phyloP scores from a whole-genome alignment of 1,140 invertebrate species.

The Paramacrobiotus metropolitanus region DNA sequence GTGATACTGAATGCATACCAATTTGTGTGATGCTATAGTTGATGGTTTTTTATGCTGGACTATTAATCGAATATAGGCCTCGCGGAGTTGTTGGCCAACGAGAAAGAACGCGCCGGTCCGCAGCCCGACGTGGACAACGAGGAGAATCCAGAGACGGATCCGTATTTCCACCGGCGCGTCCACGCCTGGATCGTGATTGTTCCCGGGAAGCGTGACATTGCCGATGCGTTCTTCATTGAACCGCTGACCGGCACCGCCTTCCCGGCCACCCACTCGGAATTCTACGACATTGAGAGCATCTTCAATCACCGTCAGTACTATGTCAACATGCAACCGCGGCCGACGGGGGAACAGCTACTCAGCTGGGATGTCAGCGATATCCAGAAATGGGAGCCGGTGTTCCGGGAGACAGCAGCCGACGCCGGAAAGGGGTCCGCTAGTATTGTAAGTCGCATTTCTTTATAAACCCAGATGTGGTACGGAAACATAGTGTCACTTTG shows the following conservation, averaged over 20 bases:
- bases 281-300: slow-evolving; percentile 50
- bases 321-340: slow-evolving; percentile 36
- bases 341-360: not conserved
- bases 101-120: not conserved
- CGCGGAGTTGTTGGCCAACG: too few relatives aligned
- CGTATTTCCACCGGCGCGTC: slow-evolving; percentile 28
- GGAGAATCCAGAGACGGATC: slow-evolving; percentile 26
- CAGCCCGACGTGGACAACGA: not conserved
- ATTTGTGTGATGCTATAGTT: too few relatives aligned
- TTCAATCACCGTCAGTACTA: slow-evolving; percentile 75
- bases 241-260: slow-evolving; percentile 42
- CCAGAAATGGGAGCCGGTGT: not conserved
- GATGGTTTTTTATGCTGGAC: too few relatives aligned
- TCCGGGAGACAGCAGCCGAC: too few relatives aligned
- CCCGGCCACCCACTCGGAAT: slow-evolving; percentile 32
- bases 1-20: too few relatives aligned
- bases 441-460: too few relatives aligned
- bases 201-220: slow-evolving; percentile 32
- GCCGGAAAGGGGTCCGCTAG: too few relatives aligned
- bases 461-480: too few relatives aligned
- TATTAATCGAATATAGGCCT: too few relatives aligned
- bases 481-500: too few relatives aligned
- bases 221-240: slow-evolving; percentile 51
- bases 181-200: slow-evolving; percentile 58
- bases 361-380: not conserved